Evolutionary conservation across 1,140 invertebrate genomes (phyloP), one percentile per base, ranked within the genome.

Genomic region (Hydropsyche tenuis): DNA sequence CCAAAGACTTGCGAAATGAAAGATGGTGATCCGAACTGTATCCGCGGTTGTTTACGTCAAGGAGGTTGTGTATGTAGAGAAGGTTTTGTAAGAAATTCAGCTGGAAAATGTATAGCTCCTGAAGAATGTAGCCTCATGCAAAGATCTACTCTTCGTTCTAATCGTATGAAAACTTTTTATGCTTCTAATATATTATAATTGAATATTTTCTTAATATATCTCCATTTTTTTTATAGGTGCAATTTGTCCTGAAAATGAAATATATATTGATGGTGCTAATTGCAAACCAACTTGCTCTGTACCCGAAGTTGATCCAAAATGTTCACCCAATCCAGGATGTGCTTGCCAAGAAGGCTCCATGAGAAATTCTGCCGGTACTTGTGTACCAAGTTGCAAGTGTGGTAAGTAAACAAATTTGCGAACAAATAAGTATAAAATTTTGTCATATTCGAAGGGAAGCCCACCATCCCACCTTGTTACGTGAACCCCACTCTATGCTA

Each of bases 61-160:
- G 56, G 56, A 60, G 20, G 22, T 25, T 60, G 56, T 14, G n/a
- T 60, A 4, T 60, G 56, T 20, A 60, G 23, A 25, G 56, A 60
- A 25, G 56, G 56, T 23, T 60, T 60, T 23, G 56, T 60, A 14
- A 25, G 12, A 23, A 60, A 60, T 25, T 60, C 56, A 22, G 9
- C 20, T 22, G 56, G 56, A 25, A 60, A 60, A 27, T 60, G 56
- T 25, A 27, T 60, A 6, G 22, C 56, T 12, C 56, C 56, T 25
- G 22, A 60, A 9, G 56, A 60, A 60, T 60, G 56, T 12, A 60
- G 12, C 23, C 56, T 60, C 25, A 22, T 60, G 23, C 56, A 18
- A 14, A 60, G 56, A 25, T 60, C 56, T 22, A 60, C 22, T 9
- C 7, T 25, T 5, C 56, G 56, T 27, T 14, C 56, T 7, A 60